These are phyloP conservation scores for Cottus gobio DNA, from an alignment of 2,113 vertebrate genomes.

Conservation along the genomic window DNA sequence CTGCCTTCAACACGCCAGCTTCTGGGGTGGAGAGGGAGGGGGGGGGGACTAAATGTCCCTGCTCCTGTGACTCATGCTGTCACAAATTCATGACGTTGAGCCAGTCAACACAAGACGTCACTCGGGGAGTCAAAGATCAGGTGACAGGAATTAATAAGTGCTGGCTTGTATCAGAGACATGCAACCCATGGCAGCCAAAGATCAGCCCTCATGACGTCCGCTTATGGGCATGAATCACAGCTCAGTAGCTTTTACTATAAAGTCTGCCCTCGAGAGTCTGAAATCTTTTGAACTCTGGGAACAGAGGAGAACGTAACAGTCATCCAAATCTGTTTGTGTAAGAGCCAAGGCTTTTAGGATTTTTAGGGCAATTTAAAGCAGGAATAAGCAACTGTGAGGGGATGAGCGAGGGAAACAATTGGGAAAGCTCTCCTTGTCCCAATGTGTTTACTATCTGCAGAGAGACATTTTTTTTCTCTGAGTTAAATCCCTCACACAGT, in stretches of 20 bases:
- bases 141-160: conserved; percentile 40
- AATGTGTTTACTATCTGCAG: neutral
- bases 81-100: conserved; percentile 44
- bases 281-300: conserved; percentile 23
- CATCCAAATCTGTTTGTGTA: neutral
- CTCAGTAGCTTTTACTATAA: conserved; percentile 7
- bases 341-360: neutral
- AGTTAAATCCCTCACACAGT: neutral
- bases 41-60: conserved; percentile 2
- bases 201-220: conserved; percentile 46
- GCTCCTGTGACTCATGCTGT: conserved; percentile 53
- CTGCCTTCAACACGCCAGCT: conserved; percentile 4
- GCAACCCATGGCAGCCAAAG: conserved; percentile 21
- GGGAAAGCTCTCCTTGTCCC: neutral
- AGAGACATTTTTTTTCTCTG: neutral
- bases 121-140: conserved; percentile 47
- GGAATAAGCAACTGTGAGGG: neutral
- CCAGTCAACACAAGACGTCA: conserved; percentile 44
- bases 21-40: neutral
- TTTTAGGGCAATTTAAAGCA: neutral
- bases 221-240: conserved; percentile 58
- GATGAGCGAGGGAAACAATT: neutral
- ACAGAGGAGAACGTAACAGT: conserved; percentile 19
- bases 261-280: conserved; percentile 5
- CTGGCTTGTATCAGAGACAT: conserved; percentile 23